Percentiles rank a stretch among this genome's conserved stretches.
These are phyloP conservation scores for Regulus satrapa DNA, from an alignment of 2,113 vertebrate species.

Conservation along the genomic window DNA sequence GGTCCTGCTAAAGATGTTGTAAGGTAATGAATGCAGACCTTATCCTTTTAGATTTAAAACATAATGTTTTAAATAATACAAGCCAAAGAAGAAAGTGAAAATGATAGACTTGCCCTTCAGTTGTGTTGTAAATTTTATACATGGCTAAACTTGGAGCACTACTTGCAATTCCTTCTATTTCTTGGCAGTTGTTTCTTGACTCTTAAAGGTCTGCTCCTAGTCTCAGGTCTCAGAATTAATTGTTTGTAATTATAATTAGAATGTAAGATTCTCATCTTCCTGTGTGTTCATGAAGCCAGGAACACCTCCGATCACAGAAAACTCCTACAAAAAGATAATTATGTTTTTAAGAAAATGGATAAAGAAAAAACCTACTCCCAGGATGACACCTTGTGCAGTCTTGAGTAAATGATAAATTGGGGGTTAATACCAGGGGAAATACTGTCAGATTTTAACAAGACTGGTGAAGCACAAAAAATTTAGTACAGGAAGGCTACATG, in stretches of 20 bases:
- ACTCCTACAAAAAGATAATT: constrained; percentile 20
- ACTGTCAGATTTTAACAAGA: constrained; percentile 25
- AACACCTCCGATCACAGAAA: not conserved
- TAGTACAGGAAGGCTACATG: not conserved
- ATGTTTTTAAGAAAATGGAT: not conserved
- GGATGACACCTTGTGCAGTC: not conserved
- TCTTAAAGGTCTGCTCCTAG: not conserved
- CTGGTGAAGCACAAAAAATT: not conserved
- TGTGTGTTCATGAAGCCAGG: not conserved
- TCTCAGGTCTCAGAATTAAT: not conserved
- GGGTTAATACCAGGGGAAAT: constrained; percentile 10
- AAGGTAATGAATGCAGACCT: constrained; percentile 6
- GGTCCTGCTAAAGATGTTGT: not conserved
- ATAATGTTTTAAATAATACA: constrained; percentile 19
- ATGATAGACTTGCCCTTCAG: constrained; percentile 21
- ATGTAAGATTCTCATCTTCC: not conserved
- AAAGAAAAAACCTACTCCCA: not conserved
- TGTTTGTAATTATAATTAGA: constrained; percentile 33
- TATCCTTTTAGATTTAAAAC: not conserved
- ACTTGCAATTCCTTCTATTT: not conserved
- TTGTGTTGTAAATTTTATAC: not conserved
- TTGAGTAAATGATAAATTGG: constrained; percentile 26
- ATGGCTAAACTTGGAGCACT: not conserved
- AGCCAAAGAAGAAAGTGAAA: constrained; percentile 1
- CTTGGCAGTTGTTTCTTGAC: not conserved